Base-by-base conservation (phyloP, 1,140 invertebrate genomes). In the Eumeta japonica region DNA sequence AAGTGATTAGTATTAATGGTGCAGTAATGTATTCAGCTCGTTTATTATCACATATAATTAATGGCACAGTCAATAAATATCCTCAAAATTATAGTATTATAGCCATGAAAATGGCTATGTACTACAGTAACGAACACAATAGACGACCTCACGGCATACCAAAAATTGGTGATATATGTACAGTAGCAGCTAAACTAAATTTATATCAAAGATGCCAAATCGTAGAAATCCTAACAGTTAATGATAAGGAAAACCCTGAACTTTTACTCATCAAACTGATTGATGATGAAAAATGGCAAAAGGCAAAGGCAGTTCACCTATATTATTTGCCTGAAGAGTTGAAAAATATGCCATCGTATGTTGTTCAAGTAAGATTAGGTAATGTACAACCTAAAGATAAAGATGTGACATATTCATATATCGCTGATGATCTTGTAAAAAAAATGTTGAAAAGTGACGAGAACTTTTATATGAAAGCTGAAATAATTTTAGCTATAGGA, bases 291-390 rank as follows among this genome's bases (percentile, higher is more conserved):
- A 55, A 42, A 37, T 43, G 56, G 13, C 57, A 65, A 41, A 46
- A 35, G 15, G 46, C 52, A 13, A 43, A 37, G 10, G 62, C 64
- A 41, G 59, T 58, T 15, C 49, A 56, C 35, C 45, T 77, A 2
- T 70, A 62, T 37, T 30, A 68, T 53, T 47, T 77, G 19, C 71
- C 71, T 3, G 56, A 73, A 14, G 52, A 72, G 5, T 45, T 77
- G 2, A 65, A 56, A 41, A 24, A 48, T 12, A 45, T 68, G 12
- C 43, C 64, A 19, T 62, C 64, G 0, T 37, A 58, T 13, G 55
- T 61, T 2, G 55, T 62, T 2, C 47, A 57, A 32, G 52, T 75
- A 3, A 62, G 60, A 41, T 30, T 75, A 12, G 56, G 54, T 3
- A 68, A 70, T 37, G 34, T 77, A n/a, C 42, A 48, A 28, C 72